Evolutionary conservation across 1,140 invertebrate genomes (phyloP).

Genomic region (Spodoptera frugiperda): DNA sequence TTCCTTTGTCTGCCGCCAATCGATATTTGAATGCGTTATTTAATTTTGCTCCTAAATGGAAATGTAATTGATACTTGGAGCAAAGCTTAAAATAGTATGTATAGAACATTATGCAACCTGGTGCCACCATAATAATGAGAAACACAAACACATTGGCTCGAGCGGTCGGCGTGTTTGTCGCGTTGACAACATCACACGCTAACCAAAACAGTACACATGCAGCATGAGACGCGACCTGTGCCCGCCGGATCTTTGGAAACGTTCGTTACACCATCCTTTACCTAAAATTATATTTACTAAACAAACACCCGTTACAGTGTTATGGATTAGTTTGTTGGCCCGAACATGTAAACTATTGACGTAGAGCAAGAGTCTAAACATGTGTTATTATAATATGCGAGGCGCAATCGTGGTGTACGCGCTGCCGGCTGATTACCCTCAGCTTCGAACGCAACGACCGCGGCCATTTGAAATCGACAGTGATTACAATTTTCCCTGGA

Average conservation of each 20-base stretch:
- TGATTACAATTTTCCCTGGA: constrained; percentile 85
- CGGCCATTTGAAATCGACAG: constrained; percentile 83
- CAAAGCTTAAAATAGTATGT: constrained; percentile 38
- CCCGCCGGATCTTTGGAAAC: constrained; percentile 50
- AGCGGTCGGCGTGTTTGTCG: constrained; percentile 61
- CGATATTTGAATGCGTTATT: background rate
- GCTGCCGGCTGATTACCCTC: constrained; percentile 61
- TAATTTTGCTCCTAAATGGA: constrained; percentile 15
- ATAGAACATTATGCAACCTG: constrained; percentile 50
- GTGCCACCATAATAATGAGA: constrained; percentile 56
- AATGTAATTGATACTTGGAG: constrained; percentile 15
- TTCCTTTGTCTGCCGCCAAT: background rate
- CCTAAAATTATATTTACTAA: constrained; percentile 65
- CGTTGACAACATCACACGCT: constrained; percentile 73
- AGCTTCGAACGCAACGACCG: constrained; percentile 71
- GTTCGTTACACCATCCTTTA: constrained; percentile 54
- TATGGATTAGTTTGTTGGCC: constrained; percentile 52
- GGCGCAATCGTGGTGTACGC: constrained; percentile 50
- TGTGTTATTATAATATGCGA: constrained; percentile 48
- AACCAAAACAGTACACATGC: constrained; percentile 66
- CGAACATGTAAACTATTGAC: constrained; percentile 58
- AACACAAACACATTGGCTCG: constrained; percentile 62
- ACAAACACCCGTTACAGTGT: constrained; percentile 57
- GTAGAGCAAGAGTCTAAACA: constrained; percentile 48
- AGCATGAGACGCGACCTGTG: constrained; percentile 54